Evolutionary conservation across 2,113 vertebrate species (phyloP), one percentile per base, ranked within the genome.

Genomic region (Numenius arquata): DNA sequence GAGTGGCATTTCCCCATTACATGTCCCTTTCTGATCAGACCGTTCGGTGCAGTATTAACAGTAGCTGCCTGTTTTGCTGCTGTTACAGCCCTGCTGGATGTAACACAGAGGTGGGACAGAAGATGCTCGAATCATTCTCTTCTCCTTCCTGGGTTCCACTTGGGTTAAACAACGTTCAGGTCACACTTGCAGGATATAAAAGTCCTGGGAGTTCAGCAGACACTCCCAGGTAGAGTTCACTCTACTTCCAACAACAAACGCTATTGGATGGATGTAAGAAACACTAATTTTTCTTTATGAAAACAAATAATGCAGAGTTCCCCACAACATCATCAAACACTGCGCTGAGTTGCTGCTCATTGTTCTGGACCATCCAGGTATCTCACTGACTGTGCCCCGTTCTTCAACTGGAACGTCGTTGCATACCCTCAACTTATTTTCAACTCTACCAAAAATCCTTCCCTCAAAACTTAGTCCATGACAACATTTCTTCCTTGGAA

Each of bases 341-440:
- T 63, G 12, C 1, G 1, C 7, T 41, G 67, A 74, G 62, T 55
- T 1, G 2, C 43, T 75, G 19, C 29, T 81, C 0, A 0, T 56
- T 66, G 4, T 36, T 52, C 43, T 75, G 34, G 27, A 43, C n/a
- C 15, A 30, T 68, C 16, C 20, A 17, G 0, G 1, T 34, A 78
- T 20, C n/a, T 52, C 47, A 26, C 20, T 32, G 19, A 47, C 38
- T 34, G 5, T 58, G 47, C 29, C 63, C 17, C 29, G 27, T 43
- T 32, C 5, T 75, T 68, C 63, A 75, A 73, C 67, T 50, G 85
- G 29, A 58, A 53, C 1, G 1, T 40, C 59, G 20, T 38, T 68
- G 32, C 0, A 1, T 78, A 71, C 3, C 32, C 12, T 26, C 8
- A 81, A 65, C 38, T 41, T 68, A 36, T 52, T 84, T 84, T 71